Conservation (phyloP, 2,113 vertebrate species). For the Podocnemis expansa region DNA sequence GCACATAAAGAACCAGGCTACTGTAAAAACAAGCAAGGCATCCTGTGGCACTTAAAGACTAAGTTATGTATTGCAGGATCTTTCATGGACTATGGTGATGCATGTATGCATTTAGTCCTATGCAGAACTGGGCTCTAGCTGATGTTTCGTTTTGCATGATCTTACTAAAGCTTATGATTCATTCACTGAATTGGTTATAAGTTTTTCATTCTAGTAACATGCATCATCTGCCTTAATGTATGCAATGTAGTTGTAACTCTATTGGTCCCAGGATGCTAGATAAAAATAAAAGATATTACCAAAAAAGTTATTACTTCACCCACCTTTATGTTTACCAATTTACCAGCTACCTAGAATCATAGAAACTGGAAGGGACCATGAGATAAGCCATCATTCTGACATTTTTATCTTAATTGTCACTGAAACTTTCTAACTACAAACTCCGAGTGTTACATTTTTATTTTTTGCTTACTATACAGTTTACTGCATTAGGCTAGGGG, state of each 20-base stretch:
- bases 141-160: background rate
- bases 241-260: background rate
- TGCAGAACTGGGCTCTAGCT: background rate
- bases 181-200: background rate
- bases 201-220: background rate
- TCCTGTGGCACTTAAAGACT: too few relatives aligned
- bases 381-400: background rate
- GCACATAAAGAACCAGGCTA: background rate
- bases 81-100: too few relatives aligned
- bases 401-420: background rate
- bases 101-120: background rate
- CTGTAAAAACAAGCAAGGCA: too few relatives aligned
- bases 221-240: background rate
- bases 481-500: background rate
- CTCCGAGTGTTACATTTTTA: background rate
- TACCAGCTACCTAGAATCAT: too few relatives aligned
- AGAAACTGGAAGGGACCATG: too few relatives aligned
- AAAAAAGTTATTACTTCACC: background rate
- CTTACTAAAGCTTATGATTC: background rate
- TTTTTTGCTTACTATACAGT: background rate
- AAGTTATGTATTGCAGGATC: too few relatives aligned
- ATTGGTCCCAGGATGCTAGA: background rate
- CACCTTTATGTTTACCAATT: background rate
- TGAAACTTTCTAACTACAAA: background rate
- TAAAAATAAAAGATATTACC: background rate